phyloP scores from a whole-genome alignment of 1,140 invertebrate species.

The Thaumetopoea pityocampa region DNA sequence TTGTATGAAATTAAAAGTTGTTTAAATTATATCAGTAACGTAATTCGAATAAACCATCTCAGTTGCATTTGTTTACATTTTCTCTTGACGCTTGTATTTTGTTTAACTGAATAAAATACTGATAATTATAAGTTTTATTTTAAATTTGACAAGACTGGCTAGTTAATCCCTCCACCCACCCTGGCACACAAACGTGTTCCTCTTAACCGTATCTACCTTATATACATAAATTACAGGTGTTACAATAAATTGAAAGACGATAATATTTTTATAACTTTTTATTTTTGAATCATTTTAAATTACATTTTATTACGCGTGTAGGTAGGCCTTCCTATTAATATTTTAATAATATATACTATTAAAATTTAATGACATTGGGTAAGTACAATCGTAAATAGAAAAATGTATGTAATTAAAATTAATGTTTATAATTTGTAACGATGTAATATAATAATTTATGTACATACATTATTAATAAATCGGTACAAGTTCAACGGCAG shows the following conservation, averaged over 20 bases:
- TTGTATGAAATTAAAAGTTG: too few relatives aligned
- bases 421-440: slow-evolving; percentile 41
- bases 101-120: slow-evolving; percentile 62
- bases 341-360: slow-evolving; percentile 49
- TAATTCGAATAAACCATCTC: too few relatives aligned
- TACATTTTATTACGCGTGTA: slow-evolving; percentile 45
- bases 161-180: slow-evolving; percentile 7
- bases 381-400: slow-evolving; percentile 53
- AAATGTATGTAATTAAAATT: slow-evolving; percentile 57
- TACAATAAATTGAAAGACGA: slow-evolving; percentile 16
- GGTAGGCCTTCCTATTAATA: slow-evolving; percentile 41
- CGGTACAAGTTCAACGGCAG: slow-evolving; percentile 29
- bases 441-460: slow-evolving; percentile 49
- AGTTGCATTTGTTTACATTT: slow-evolving; percentile 22
- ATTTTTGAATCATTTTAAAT: slow-evolving; percentile 55
- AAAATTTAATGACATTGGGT: slow-evolving; percentile 51
- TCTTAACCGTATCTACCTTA: slow-evolving; percentile 3
- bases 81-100: slow-evolving; percentile 48
- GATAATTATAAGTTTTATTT: slow-evolving; percentile 67
- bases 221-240: slow-evolving; percentile 13
- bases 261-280: slow-evolving; percentile 43
- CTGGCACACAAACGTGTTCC: too few relatives aligned
- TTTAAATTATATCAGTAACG: too few relatives aligned
- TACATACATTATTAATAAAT: slow-evolving; percentile 42
- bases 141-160: slow-evolving; percentile 41